Conservation (phyloP, 2,888 invertebrate species). For the Apodemia mormo region DNA sequence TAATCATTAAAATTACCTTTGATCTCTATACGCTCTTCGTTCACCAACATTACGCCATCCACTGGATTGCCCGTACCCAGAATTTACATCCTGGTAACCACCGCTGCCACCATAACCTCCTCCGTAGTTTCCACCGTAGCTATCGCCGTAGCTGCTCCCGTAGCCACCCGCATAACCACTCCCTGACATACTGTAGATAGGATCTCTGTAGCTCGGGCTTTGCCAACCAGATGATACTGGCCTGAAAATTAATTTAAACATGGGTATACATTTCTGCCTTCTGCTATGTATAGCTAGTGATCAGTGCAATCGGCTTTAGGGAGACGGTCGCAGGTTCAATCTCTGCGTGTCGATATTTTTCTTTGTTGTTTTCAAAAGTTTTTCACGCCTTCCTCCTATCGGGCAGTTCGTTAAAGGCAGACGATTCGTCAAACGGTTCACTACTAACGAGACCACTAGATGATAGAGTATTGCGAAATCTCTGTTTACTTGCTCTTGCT, state of each 20-base stretch:
- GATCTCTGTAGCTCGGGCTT: slow-evolving; percentile 45
- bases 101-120: slow-evolving; percentile 23
- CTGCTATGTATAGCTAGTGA: too few species aligned
- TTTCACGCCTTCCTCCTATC: too few species aligned
- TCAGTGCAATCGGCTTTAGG: too few species aligned
- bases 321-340: too few species aligned
- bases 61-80: slow-evolving; percentile 48
- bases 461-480: too few species aligned
- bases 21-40: slow-evolving; percentile 70
- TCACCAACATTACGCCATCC: slow-evolving; percentile 72
- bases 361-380: too few species aligned
- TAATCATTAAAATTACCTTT: slow-evolving; percentile 50
- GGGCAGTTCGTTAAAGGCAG: too few species aligned
- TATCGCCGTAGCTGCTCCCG: slow-evolving; percentile 25
- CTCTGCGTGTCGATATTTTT: too few species aligned
- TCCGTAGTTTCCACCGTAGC: slow-evolving; percentile 40
- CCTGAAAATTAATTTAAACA: slow-evolving; percentile 42
- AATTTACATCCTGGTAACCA: slow-evolving; percentile 39
- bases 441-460: too few species aligned
- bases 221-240: slow-evolving; percentile 60
- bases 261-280: too few species aligned
- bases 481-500: too few species aligned
- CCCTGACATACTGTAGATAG: slow-evolving; percentile 40
- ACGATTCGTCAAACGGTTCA: too few species aligned
- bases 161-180: slow-evolving; percentile 23